These are phyloP conservation scores for Mola mola DNA, from an alignment of 2,113 vertebrate species.

Conservation along the genomic window DNA sequence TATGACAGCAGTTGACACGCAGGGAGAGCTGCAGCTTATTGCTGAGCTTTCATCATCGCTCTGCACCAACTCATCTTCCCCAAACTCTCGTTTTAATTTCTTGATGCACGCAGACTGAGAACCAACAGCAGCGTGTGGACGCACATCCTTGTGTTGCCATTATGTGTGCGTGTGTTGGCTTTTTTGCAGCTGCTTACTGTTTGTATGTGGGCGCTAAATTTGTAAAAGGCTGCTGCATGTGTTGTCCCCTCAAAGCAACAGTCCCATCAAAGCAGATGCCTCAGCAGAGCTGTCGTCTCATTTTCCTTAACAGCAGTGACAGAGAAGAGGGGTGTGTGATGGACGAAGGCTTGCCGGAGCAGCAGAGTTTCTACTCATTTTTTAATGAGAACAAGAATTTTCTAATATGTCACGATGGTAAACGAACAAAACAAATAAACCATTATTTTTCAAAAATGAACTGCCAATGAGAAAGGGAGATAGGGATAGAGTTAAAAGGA, in stretches of 20 bases:
- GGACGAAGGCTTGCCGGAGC: neutral
- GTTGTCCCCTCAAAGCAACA: conserved; percentile 25
- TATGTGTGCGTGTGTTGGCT: conserved; percentile 7
- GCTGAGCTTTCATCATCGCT: conserved; percentile 66
- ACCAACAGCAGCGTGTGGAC: too few relatives aligned
- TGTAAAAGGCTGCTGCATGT: conserved; percentile 34
- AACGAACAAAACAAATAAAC: too few relatives aligned
- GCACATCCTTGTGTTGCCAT: too few relatives aligned
- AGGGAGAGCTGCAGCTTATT: conserved; percentile 72
- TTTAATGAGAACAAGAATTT: conserved; percentile 22
- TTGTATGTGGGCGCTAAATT: conserved; percentile 21
- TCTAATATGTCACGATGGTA: conserved; percentile 10
- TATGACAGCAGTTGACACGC: conserved; percentile 68
- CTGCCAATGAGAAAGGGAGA: too few relatives aligned
- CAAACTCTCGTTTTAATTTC: conserved; percentile 49
- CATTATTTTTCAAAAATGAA: too few relatives aligned
- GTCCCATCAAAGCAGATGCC: conserved; percentile 55
- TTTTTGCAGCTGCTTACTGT: conserved; percentile 20
- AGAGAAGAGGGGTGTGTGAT: neutral
- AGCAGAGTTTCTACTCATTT: conserved; percentile 19
- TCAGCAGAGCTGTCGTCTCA: conserved; percentile 53
- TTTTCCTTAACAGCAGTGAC: conserved; percentile 57
- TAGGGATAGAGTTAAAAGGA: too few relatives aligned
- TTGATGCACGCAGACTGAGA: conserved; percentile 42
- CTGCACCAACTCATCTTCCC: conserved; percentile 13